Evolutionary conservation across 2,113 vertebrate species (phyloP), one percentile per base, ranked within the genome.

Genomic region (Gnathonemus longibarbis): DNA sequence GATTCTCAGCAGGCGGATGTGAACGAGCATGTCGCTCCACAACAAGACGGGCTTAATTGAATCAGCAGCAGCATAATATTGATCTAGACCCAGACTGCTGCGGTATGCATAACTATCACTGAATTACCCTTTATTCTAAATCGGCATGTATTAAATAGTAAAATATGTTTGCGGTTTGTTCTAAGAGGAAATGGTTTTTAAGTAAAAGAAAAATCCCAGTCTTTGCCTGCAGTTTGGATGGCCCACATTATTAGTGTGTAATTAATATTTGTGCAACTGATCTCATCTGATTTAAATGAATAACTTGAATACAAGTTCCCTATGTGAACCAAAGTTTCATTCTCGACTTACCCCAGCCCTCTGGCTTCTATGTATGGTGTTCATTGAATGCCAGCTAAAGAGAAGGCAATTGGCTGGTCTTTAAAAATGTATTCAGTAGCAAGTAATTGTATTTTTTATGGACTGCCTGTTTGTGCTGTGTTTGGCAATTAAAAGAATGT

Each of bases 401-500:
- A 17, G 17, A 39, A 15, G 13, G 27, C 7, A 19, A 50, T 52
- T 52, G 85, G 48, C 2, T 56, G 11, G 3, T 31, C 15, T 27
- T 70, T 8, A 77, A 7, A 52, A 80, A 74, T 45, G 39, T 70
- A 21, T 62, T 66, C 58, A 50, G 45, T 80, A 89, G 88, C 27
- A 84, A 52, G 10, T 52, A 42, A 24, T 31, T 77, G 35, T 10
- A 83, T 89, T 80, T 31, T 89, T 83, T 27, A 84, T 56, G 45
- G 56, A 9, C 39, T 77, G 19, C 45, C 31, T 80, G 45, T 89
- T 89, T 74, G 86, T 89, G 45, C 58, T 53, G 90, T 87, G 93
- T 74, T 90, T 94, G 90, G 95, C 93, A 66, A 31, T 27, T 27
- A 66, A 94, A 90, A 94, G 94, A 91, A 91, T 92, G 91, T 93